Evolutionary conservation across 2,888 invertebrate species (phyloP).

Genomic region (Heteromyza rotundicornis): DNA sequence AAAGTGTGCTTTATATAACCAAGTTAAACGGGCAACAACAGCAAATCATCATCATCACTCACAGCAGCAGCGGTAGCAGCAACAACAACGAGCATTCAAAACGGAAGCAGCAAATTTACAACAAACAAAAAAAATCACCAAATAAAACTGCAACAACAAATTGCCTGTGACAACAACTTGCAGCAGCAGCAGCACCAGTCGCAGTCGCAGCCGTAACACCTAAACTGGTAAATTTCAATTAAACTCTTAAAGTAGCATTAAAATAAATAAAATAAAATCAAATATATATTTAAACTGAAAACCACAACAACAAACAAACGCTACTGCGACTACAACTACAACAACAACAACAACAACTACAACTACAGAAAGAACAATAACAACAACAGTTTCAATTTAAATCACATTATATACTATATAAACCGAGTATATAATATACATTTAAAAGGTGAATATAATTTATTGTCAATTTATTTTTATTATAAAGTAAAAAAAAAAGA

Average conservation of each 20-base stretch:
- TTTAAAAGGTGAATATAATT: no score
- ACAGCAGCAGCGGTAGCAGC: background rate
- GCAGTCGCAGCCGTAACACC: no score
- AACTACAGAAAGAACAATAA: background rate
- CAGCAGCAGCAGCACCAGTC: conserved; percentile 8
- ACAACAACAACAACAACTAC: conserved; percentile 15
- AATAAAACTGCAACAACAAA: conserved; percentile 30
- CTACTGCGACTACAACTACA: conserved; percentile 13
- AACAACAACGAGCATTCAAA: background rate
- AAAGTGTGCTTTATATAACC: no score
- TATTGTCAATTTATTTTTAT: no score
- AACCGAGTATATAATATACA: no score
- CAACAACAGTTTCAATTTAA: conserved; percentile 4
- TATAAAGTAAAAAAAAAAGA: no score
- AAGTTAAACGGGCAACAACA: no score
- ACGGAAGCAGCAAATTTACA: conserved; percentile 3
- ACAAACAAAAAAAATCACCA: conserved; percentile 10
- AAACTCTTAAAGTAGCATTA: no score
- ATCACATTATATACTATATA: no score
- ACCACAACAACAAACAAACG: conserved; percentile 1
- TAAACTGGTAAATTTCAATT: no score
- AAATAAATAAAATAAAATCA: conserved; percentile 13
- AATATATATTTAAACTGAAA: conserved; percentile 17
- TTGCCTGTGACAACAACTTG: conserved; percentile 21
- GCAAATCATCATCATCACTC: conserved; percentile 2